phyloP scores from a whole-genome alignment of 1,140 invertebrate genomes.

The Drosophila sproati region DNA sequence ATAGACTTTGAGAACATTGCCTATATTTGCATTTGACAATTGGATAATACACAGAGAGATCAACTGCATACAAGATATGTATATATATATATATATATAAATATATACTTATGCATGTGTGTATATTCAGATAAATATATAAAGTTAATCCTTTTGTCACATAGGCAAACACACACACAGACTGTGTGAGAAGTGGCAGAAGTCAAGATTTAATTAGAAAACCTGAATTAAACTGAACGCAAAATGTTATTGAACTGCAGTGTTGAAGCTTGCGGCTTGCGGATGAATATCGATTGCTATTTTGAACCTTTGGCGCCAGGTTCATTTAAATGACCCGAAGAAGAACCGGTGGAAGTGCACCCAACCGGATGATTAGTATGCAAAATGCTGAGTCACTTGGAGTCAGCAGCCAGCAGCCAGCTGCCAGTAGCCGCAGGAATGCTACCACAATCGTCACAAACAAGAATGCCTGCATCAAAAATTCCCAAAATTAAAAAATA shows the following conservation, averaged over 20 bases:
- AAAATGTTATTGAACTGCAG: conserved; percentile 14
- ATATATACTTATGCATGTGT: too few relatives aligned
- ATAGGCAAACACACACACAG: conserved; percentile 46
- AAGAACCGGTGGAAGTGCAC: conserved; percentile 60
- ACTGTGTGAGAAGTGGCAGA: conserved; percentile 53
- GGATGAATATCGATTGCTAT: conserved; percentile 25
- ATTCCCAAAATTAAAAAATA: conserved; percentile 50
- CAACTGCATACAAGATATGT: too few relatives aligned
- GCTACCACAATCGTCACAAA: conserved; percentile 26
- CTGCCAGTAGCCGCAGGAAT: conserved; percentile 62
- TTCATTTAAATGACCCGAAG: conserved; percentile 25
- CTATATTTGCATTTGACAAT: too few relatives aligned
- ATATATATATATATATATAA: too few relatives aligned
- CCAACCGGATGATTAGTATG: conserved; percentile 37
- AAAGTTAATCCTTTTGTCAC: conserved; percentile 71
- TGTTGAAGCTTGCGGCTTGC: conserved; percentile 16
- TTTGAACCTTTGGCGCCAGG: conserved; percentile 27
- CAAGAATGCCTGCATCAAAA: conserved; percentile 39
- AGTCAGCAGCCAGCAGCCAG: conserved; percentile 4
- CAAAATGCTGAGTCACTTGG: conserved; percentile 32
- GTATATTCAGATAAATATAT: conserved; percentile 9
- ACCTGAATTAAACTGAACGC: not conserved
- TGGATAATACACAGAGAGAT: too few relatives aligned
- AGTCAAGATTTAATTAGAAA: conserved; percentile 63
- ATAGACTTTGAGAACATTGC: too few relatives aligned